Evolutionary conservation across 2,797 vertebrate genomes (phyloP).

Genomic region (Margarornis squamiger): DNA sequence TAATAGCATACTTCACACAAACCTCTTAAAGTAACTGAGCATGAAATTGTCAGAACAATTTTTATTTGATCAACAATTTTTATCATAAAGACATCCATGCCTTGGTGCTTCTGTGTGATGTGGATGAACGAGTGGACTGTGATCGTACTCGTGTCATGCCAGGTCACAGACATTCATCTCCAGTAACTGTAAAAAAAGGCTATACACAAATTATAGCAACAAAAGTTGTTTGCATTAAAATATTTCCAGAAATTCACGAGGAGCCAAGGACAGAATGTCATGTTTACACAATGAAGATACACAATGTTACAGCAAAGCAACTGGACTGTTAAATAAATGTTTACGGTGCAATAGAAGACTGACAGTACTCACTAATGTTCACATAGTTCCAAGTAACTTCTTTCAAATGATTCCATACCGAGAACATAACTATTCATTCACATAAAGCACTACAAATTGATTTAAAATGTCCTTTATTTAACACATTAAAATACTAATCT

Average conservation of each 20-base stretch:
- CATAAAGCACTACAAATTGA: background rate
- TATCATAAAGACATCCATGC: background rate
- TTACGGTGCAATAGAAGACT: background rate
- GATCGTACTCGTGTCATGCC: accelerated
- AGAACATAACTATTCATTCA: background rate
- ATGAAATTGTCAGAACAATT: background rate
- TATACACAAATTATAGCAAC: background rate
- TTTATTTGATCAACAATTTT: background rate
- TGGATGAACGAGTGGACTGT: background rate
- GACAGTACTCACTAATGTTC: background rate
- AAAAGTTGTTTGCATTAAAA: background rate
- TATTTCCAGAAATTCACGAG: background rate
- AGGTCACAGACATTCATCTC: background rate
- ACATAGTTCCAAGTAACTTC: background rate
- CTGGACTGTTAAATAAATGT: background rate
- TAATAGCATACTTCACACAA: background rate
- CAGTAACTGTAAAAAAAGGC: background rate
- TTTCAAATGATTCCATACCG: background rate
- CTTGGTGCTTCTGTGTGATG: background rate
- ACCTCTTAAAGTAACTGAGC: background rate
- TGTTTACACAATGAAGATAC: background rate
- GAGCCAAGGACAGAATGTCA: background rate
- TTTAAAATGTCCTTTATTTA: constrained; percentile 51
- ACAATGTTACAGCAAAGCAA: background rate
- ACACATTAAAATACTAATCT: background rate